Evolutionary conservation across 2,113 vertebrate genomes (phyloP).

Genomic region (Cottus gobio): DNA sequence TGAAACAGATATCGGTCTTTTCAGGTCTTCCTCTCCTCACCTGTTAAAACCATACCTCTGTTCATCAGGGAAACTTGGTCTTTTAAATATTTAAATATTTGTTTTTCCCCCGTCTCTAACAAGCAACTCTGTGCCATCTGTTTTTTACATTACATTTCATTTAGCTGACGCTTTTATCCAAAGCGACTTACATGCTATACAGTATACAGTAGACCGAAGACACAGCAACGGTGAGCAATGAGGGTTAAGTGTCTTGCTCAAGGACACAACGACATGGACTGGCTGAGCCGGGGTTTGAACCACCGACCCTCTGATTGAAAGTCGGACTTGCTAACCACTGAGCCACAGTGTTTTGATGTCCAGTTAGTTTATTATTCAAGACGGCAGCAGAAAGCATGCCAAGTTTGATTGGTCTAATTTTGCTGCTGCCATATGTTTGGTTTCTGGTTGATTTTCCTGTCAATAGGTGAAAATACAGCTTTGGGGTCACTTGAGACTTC

Average conservation of each 20-base stretch:
- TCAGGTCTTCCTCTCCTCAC: conserved; percentile 22
- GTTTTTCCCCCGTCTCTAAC: conserved; percentile 40
- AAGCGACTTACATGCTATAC: too few species aligned
- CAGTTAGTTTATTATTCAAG: conserved; percentile 71
- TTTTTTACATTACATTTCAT: too few species aligned
- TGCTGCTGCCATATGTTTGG: conserved; percentile 62
- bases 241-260: too few species aligned
- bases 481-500: not conserved
- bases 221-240: too few species aligned
- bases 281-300: too few species aligned
- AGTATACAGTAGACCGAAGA: too few species aligned
- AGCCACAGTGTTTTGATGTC: too few species aligned
- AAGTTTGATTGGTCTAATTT: conserved; percentile 45
- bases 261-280: too few species aligned
- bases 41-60: conserved; percentile 4
- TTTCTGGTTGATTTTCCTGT: conserved; percentile 37
- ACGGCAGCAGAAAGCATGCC: conserved; percentile 43
- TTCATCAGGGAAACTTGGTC: conserved; percentile 31
- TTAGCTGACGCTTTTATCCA: too few species aligned
- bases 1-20: not conserved
- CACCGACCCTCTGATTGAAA: too few species aligned
- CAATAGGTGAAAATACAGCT: conserved; percentile 24
- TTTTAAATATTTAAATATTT: conserved; percentile 65
- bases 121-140: conserved; percentile 66
- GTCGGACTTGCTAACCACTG: too few species aligned